A percentile compares a stretch with the other conserved stretches of the same genome.
These are phyloP conservation scores for Pollenia angustigena DNA, from an alignment of 2,888 invertebrate species.

Conservation along the genomic window DNA sequence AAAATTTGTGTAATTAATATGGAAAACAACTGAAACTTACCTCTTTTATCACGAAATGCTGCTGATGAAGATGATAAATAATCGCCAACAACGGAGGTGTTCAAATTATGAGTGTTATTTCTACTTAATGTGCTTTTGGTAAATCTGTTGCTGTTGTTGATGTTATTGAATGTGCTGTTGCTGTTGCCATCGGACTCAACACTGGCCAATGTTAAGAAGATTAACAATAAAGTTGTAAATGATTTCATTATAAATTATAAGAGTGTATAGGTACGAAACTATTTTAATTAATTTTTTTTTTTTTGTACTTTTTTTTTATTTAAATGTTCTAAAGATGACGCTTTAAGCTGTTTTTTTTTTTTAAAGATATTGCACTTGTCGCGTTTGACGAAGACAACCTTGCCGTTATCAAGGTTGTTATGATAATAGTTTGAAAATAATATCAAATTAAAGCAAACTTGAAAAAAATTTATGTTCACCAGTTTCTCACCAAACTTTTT, in stretches of 20 bases:
- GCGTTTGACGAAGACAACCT: slow-evolving; percentile 50
- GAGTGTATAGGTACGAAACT: not conserved
- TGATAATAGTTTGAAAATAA: slow-evolving; percentile 22
- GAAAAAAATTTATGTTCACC: not conserved
- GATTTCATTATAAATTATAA: slow-evolving; percentile 57
- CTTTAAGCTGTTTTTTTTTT: slow-evolving; percentile 45
- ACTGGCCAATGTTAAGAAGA: slow-evolving; percentile 64
- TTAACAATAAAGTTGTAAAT: slow-evolving; percentile 57
- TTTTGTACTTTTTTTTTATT: not conserved
- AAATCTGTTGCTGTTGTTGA: slow-evolving; percentile 32
- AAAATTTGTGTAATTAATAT: slow-evolving; percentile 42
- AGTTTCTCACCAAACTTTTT: not conserved
- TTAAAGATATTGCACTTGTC: slow-evolving; percentile 6
- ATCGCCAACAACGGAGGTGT: slow-evolving; percentile 48
- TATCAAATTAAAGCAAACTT: not conserved
- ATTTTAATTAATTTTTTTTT: slow-evolving; percentile 8
- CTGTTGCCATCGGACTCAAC: slow-evolving; percentile 56
- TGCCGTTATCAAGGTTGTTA: slow-evolving; percentile 60
- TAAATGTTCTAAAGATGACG: slow-evolving; percentile 39
- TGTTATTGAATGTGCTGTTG: slow-evolving; percentile 27
- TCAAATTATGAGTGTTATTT: slow-evolving; percentile 54
- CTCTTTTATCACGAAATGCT: slow-evolving; percentile 71
- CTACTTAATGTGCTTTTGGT: slow-evolving; percentile 55
- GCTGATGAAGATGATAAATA: slow-evolving; percentile 43
- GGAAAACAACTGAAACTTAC: slow-evolving; percentile 56